Conservation (phyloP, 2,113 vertebrate species). For the Ptychochromis oligacanthus region DNA sequence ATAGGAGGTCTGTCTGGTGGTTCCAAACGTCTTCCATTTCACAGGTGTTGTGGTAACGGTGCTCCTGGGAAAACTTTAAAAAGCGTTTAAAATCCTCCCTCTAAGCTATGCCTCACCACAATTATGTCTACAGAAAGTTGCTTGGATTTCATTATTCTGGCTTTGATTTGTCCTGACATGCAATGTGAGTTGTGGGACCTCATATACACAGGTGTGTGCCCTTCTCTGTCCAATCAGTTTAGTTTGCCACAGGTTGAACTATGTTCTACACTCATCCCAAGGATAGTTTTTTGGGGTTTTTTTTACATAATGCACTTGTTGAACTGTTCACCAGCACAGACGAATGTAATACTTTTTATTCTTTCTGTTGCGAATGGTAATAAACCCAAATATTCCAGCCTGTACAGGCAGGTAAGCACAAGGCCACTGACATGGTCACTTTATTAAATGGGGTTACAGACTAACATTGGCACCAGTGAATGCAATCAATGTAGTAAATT, state of each 20-base stretch:
- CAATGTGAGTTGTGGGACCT: background rate
- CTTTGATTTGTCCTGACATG: background rate
- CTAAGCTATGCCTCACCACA: background rate
- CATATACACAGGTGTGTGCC: background rate
- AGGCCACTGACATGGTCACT: slow-evolving; percentile 33
- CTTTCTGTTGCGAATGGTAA: background rate
- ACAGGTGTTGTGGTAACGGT: background rate
- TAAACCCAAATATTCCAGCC: background rate
- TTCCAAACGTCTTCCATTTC: background rate
- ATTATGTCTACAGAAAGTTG: background rate
- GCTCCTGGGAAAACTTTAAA: background rate
- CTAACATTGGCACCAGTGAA: slow-evolving; percentile 48
- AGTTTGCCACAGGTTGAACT: background rate
- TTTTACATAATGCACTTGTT: background rate
- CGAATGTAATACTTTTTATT: background rate
- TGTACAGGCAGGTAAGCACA: slow-evolving; percentile 21
- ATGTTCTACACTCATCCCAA: background rate
- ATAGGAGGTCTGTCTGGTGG: background rate
- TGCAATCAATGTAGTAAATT: slow-evolving; percentile 45
- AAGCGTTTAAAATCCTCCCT: background rate
- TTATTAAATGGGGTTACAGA: slow-evolving; percentile 53
- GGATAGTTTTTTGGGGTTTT: background rate
- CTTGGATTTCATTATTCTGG: background rate
- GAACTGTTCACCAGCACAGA: background rate
- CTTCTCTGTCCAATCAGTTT: background rate